Evolutionary conservation across 2,113 vertebrate species (phyloP).

Genomic region (Lasiurus cinereus): DNA sequence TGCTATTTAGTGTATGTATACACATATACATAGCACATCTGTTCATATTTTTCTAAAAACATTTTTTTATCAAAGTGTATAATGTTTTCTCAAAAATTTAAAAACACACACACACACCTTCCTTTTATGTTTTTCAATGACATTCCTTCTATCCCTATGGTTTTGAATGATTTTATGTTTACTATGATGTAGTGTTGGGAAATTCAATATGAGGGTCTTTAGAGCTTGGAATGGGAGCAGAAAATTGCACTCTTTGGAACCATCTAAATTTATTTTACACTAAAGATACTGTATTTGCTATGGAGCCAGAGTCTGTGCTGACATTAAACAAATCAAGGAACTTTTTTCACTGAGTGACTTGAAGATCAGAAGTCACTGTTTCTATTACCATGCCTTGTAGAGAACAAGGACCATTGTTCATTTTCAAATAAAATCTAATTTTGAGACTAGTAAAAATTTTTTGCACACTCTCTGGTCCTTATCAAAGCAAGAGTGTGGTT

Average conservation of each 20-base stretch:
- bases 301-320: not conserved
- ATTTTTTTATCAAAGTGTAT: slow-evolving; percentile 48
- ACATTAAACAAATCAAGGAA: not conserved
- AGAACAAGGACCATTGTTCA: not conserved
- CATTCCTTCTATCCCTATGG: slow-evolving; percentile 26
- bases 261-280: not conserved
- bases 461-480: not conserved
- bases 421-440: not conserved
- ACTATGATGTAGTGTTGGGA: slow-evolving; percentile 14
- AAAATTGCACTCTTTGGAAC: slow-evolving; percentile 41
- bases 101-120: not conserved
- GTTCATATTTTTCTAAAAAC: slow-evolving; percentile 48
- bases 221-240: not conserved
- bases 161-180: slow-evolving; percentile 72
- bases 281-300: not conserved
- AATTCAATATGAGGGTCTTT: not conserved
- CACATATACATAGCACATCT: slow-evolving; percentile 44
- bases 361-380: not conserved
- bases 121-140: slow-evolving; percentile 65
- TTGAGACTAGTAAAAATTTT: not conserved
- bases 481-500: not conserved
- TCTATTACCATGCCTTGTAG: slow-evolving; percentile 19
- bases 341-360: rapidly evolving
- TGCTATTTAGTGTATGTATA: slow-evolving; percentile 46
- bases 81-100: slow-evolving; percentile 61